Conservation (phyloP, 2,113 vertebrate genomes). For the Labeo rohita region DNA sequence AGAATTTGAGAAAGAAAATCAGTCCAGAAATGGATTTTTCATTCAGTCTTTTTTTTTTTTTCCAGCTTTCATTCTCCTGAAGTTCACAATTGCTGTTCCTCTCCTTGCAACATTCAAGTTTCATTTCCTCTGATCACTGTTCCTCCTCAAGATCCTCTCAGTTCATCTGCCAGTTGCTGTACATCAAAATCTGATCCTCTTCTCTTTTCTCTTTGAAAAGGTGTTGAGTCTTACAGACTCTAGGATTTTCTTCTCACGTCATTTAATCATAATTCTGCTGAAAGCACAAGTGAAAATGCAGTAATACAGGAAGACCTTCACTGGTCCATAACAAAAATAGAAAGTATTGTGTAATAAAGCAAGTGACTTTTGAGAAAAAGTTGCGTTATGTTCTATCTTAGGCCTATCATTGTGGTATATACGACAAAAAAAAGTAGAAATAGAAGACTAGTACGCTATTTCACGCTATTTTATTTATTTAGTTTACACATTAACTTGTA, state of each 20-base stretch:
- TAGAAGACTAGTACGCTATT: background rate
- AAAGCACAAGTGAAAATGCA: background rate
- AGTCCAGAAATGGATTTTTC: background rate
- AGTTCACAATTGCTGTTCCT: background rate
- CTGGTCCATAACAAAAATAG: background rate
- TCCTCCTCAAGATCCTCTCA: background rate
- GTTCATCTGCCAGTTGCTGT: background rate
- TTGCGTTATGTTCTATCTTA: background rate
- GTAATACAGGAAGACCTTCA: background rate
- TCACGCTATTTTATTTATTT: background rate
- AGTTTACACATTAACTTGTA: background rate
- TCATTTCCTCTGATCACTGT: background rate
- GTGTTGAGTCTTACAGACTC: background rate
- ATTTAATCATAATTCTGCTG: background rate
- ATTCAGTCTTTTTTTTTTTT: conserved; percentile 34
- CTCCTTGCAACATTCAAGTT: background rate
- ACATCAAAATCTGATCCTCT: background rate
- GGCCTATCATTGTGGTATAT: background rate
- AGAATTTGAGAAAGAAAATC: background rate
- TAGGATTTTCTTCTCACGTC: background rate
- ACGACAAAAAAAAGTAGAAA: background rate
- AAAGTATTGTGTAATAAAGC: background rate
- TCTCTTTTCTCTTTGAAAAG: background rate
- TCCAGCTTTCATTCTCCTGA: background rate
- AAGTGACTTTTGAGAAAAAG: background rate